Percentiles rank a stretch among this genome's conserved stretches.
Evolutionary conservation across 2,113 vertebrate genomes (phyloP).

Genomic region (Podarcis raffonei): DNA sequence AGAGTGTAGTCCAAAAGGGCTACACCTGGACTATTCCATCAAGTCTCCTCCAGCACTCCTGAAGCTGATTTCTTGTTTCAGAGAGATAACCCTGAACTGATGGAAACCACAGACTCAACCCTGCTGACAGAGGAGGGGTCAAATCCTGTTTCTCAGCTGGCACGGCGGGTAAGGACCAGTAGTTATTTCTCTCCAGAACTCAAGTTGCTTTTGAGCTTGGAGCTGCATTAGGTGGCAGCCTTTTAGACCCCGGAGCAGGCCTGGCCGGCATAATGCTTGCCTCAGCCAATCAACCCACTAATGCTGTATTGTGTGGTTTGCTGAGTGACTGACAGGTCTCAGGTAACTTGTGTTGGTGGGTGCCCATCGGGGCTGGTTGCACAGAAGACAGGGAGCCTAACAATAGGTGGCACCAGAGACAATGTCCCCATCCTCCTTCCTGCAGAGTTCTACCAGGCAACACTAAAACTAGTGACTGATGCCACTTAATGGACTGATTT

Average conservation of each 20-base stretch:
- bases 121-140: constrained; percentile 63
- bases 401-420: too few relatives aligned
- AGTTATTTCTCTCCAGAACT: not conserved
- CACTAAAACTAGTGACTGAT: too few relatives aligned
- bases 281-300: not conserved
- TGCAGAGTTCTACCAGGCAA: too few relatives aligned
- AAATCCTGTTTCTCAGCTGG: constrained; percentile 76
- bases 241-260: not conserved
- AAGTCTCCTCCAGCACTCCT: not conserved
- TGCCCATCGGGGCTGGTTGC: too few relatives aligned
- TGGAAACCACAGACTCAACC: constrained; percentile 57
- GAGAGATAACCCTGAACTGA: constrained; percentile 68
- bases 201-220: not conserved
- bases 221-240: too few relatives aligned
- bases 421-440: too few relatives aligned
- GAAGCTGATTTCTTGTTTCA: constrained; percentile 48
- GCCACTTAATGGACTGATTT: too few relatives aligned
- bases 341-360: too few relatives aligned
- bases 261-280: not conserved
- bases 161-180: constrained; percentile 71
- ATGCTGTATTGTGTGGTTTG: not conserved
- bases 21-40: not conserved
- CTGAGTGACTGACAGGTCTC: not conserved
- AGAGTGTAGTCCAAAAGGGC: too few relatives aligned
- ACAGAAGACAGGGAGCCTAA: too few relatives aligned